Evolutionary conservation across 23 tunicate genomes (phyloP), one percentile per base, ranked within the genome.

Genomic region (Halocynthia roretzi): DNA sequence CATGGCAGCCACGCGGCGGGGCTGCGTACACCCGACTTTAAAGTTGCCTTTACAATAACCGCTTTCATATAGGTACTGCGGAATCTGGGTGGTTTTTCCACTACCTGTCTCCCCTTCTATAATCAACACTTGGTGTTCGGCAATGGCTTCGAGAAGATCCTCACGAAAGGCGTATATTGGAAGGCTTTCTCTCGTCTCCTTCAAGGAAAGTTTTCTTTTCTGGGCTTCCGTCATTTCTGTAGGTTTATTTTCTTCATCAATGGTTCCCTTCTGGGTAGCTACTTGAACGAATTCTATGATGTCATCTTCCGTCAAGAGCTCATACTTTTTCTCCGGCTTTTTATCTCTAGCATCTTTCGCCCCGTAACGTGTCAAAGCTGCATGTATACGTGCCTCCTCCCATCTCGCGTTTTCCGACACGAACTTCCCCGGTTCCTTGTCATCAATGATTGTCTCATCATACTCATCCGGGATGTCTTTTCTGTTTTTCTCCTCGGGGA

Each of bases 1-100:
- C 98, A 93, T 93, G n/a, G 98, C 98, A 18, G 98, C 98, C 7
- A 93, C 98, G 17, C 98, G 86, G 31, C 98, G 89, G 69, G 98
- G 98, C 77, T 89, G 98, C 21, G 98, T 93, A 71, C 98, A 93
- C 7, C 98, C 98, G 19, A 93, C 94, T 80, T 87, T 87, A 79
- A 93, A 71, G 55, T 83, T 94, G 0, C 78, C 82, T 66, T 83
- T 75, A 76, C 98, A 93, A 58, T 71, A 93, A 1, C 98, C 98
- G 56, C 80, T 52, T 54, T 93, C 98, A 57, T 87, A 87, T 52
- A 93, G 62, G 77, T 93, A 93, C 62, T 93, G 98, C 23, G 98
- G 98, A n/a, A 93, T 93, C 65, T 93, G 98, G 12, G 98, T 93
- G 19, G 98, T 93, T 68, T 93, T 93, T 6, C 98, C 98, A 70